Conservation (phyloP, 2,797 vertebrate genomes). For the Alauda arvensis region DNA sequence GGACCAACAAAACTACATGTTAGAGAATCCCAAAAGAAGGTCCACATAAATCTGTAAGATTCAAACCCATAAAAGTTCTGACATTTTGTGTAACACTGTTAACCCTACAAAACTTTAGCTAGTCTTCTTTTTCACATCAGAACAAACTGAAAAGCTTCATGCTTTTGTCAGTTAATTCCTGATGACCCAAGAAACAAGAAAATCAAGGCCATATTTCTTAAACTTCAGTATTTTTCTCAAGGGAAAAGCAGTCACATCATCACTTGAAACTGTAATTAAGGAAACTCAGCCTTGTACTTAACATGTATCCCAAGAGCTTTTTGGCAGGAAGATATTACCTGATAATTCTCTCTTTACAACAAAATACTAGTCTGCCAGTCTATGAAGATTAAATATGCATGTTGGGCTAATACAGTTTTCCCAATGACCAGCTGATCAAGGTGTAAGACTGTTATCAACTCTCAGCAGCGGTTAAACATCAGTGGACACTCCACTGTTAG, state of each 20-base stretch:
- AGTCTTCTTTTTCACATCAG: background rate
- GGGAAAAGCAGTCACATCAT: background rate
- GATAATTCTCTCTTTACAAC: background rate
- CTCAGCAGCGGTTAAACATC: background rate
- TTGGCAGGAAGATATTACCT: background rate
- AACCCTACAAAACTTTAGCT: background rate
- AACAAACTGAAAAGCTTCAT: background rate
- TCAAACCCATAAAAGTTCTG: background rate
- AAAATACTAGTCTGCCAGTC: background rate
- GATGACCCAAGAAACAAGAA: background rate
- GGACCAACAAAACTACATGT: background rate
- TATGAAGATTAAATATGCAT: background rate
- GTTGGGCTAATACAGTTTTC: background rate
- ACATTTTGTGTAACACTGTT: background rate
- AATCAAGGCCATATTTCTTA: background rate
- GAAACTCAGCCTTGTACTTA: background rate
- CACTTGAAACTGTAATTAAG: background rate
- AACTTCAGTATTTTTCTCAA: background rate
- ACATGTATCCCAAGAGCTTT: background rate
- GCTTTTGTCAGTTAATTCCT: background rate
- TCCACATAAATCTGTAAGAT: background rate
- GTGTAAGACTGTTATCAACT: background rate
- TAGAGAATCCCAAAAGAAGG: background rate
- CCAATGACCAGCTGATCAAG: background rate
- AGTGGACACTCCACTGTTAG: background rate